Percentiles rank a stretch among this genome's conserved stretches.
Evolutionary conservation across 2,113 vertebrate species (phyloP).

Genomic region (Oncorhynchus gorbuscha): DNA sequence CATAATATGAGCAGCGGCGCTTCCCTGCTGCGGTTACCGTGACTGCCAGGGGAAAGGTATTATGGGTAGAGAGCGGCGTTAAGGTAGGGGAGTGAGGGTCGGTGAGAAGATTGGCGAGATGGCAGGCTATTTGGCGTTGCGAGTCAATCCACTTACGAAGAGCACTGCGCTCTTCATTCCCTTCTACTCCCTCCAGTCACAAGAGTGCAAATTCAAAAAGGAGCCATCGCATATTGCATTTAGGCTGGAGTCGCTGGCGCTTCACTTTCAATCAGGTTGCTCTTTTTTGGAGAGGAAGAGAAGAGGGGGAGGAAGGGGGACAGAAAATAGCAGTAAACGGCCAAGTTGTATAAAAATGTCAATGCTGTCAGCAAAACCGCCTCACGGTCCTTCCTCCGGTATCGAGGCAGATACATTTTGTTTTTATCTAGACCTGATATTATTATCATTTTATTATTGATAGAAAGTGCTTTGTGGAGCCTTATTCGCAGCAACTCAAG

Average conservation of each 20-base stretch:
- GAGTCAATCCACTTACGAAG: conserved; percentile 15
- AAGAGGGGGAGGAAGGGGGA: background rate
- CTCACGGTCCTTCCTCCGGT: conserved; percentile 15
- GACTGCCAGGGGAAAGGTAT: too few species aligned
- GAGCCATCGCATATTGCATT: conserved; percentile 28
- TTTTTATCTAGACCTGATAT: conserved; percentile 44
- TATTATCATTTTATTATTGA: conserved; percentile 43
- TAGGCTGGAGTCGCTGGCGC: conserved; percentile 11
- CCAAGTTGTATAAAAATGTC: conserved; percentile 35
- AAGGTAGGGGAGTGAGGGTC: background rate
- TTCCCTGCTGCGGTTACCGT: too few species aligned
- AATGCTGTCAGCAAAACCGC: conserved; percentile 52
- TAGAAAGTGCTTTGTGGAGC: background rate
- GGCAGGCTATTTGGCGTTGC: conserved; percentile 3
- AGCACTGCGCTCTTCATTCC: background rate
- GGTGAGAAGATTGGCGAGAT: conserved; percentile 2
- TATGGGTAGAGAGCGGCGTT: too few species aligned
- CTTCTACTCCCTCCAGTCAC: background rate
- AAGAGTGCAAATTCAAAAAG: conserved; percentile 7
- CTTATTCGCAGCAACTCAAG: conserved; percentile 24
- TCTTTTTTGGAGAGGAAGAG: conserved; percentile 2
- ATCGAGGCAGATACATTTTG: conserved; percentile 13
- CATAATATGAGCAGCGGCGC: too few species aligned
- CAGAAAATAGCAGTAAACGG: conserved; percentile 18
- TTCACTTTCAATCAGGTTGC: conserved; percentile 19